Conservation (phyloP, 2,113 vertebrate species). For the Vanacampus margaritifer region DNA sequence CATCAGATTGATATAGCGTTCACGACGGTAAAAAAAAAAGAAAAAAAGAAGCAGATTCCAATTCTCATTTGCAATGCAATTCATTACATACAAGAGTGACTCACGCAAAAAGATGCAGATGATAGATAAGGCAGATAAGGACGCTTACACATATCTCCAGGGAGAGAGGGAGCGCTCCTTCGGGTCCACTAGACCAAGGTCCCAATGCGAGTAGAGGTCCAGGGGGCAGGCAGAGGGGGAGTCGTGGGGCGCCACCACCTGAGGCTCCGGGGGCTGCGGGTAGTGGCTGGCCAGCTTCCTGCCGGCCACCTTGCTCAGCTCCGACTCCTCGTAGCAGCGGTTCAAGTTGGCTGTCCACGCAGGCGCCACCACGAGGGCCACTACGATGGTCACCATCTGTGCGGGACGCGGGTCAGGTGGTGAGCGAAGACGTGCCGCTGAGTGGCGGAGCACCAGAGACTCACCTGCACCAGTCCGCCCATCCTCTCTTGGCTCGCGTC, state of each 20-base stretch:
- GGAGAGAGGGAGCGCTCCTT: constrained; percentile 80
- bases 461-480: constrained; percentile 35
- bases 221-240: constrained; percentile 18
- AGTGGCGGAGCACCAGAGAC: not conserved
- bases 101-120: not conserved
- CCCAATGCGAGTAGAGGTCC: not conserved
- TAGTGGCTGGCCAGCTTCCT: constrained; percentile 18
- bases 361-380: constrained; percentile 13
- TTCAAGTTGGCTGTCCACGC: not conserved
- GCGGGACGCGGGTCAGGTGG: not conserved
- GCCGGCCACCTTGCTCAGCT: constrained; percentile 6
- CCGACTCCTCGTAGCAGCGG: constrained; percentile 25
- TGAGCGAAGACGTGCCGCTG: not conserved
- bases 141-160: constrained; percentile 74
- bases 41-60: too few species aligned
- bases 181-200: not conserved
- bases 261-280: not conserved
- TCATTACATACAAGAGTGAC: too few species aligned
- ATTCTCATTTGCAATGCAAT: too few species aligned
- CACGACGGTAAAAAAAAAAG: too few species aligned
- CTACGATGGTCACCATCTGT: not conserved
- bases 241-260: accelerated
- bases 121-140: not conserved
- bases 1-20: too few species aligned
- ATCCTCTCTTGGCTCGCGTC: constrained; percentile 15